Conservation (phyloP, 2,797 vertebrate genomes). For the Sebastes matsubarae region DNA sequence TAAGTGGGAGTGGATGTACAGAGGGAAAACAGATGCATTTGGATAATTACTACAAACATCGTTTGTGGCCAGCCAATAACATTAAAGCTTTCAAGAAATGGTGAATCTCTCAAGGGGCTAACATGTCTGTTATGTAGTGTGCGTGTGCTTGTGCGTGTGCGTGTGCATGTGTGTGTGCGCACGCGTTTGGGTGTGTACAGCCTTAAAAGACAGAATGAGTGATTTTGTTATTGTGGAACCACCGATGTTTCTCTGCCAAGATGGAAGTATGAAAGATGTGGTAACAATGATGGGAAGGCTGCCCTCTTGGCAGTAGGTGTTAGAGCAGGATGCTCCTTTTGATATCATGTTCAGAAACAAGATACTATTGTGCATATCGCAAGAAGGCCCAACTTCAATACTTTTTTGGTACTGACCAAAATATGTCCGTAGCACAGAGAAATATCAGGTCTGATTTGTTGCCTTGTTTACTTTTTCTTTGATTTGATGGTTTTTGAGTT, state of each 20-base stretch:
- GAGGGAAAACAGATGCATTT: slow-evolving; percentile 52
- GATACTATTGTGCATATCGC: not conserved
- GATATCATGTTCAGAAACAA: not conserved
- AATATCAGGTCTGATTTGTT: not conserved
- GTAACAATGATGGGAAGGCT: slow-evolving; percentile 29
- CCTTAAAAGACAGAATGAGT: not conserved
- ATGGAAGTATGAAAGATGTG: not conserved
- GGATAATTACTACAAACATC: slow-evolving; percentile 51
- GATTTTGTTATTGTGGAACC: slow-evolving; percentile 20
- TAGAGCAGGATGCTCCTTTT: slow-evolving; percentile 9
- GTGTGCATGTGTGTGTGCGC: not conserved
- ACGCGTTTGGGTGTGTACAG: not conserved
- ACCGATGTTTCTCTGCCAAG: not conserved
- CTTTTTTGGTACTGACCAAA: not conserved
- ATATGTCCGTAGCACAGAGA: not conserved
- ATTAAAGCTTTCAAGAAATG: slow-evolving; percentile 54
- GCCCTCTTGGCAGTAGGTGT: not conserved
- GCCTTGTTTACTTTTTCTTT: not conserved
- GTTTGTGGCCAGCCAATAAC: slow-evolving; percentile 47
- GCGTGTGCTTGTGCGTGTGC: not conserved
- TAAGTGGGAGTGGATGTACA: slow-evolving; percentile 41
- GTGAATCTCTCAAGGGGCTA: slow-evolving; percentile 3
- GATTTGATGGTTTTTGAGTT: not conserved
- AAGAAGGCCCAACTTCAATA: not conserved
- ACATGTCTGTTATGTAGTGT: not conserved